A percentile compares a stretch with the other conserved stretches of the same genome.
These are phyloP conservation scores for Limonius californicus DNA, from an alignment of 1,140 invertebrate species.

Conservation along the genomic window DNA sequence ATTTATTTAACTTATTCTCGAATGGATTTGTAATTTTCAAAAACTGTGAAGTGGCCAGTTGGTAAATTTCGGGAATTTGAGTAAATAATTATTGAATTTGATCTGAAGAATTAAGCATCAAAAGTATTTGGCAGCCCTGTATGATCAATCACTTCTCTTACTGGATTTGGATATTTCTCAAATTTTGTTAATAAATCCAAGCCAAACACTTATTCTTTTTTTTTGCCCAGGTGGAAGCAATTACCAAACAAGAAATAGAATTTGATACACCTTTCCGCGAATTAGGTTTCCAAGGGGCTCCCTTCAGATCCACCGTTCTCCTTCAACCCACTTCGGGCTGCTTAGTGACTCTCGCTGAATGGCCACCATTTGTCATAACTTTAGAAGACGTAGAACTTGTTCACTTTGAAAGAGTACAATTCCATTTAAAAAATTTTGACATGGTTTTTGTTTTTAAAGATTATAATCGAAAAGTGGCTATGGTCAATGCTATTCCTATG, in stretches of 20 bases:
- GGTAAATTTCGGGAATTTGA: too few relatives aligned
- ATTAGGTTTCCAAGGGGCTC: conserved; percentile 96
- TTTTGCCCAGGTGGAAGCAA: conserved; percentile 70
- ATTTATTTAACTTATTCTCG: too few relatives aligned
- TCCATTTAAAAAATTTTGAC: conserved; percentile 98
- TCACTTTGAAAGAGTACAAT: conserved; percentile 98
- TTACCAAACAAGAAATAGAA: conserved; percentile 96
- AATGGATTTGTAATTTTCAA: too few relatives aligned
- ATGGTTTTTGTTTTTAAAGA: conserved; percentile 99
- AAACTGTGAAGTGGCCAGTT: too few relatives aligned
- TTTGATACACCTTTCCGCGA: conserved; percentile 99
- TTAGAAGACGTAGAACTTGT: conserved; percentile 97
- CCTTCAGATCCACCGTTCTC: conserved; percentile 91
- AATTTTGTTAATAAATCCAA: too few relatives aligned
- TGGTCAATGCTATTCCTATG: conserved; percentile 98
- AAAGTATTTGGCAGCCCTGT: too few relatives aligned
- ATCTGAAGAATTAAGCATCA: too few relatives aligned
- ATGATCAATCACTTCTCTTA: too few relatives aligned
- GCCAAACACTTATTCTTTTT: too few relatives aligned
- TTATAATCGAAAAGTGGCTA: conserved; percentile 88
- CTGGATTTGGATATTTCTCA: too few relatives aligned
- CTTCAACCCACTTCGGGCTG: conserved; percentile 96
- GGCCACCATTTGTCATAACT: conserved; percentile 98
- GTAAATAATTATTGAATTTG: too few relatives aligned
- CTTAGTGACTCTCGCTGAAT: conserved; percentile 96